Evolutionary conservation across 2,888 invertebrate species (phyloP).

Genomic region (Apotomis betuletana): DNA sequence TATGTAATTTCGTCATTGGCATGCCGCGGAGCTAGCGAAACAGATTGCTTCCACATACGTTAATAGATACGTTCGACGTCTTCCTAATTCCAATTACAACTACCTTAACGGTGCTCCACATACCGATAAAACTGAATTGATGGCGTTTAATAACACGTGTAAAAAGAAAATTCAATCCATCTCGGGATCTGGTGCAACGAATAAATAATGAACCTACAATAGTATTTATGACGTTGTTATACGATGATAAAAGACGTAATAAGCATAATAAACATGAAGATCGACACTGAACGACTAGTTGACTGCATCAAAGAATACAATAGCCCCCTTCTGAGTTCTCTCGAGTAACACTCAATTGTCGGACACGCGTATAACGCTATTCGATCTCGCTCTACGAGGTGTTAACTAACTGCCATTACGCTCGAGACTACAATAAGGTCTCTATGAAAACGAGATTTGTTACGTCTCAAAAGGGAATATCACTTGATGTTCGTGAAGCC

Average conservation of each 20-base stretch:
- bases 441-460: slow-evolving; percentile 58
- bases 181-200: slow-evolving; percentile 57
- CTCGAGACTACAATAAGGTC: slow-evolving; percentile 48
- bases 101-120: slow-evolving; percentile 62
- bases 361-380: slow-evolving; percentile 50
- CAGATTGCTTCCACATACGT: slow-evolving; percentile 54
- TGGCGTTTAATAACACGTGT: slow-evolving; percentile 57
- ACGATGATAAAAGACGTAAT: slow-evolving; percentile 37
- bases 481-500: slow-evolving; percentile 69
- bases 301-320: slow-evolving; percentile 47
- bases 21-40: slow-evolving; percentile 48
- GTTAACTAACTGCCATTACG: slow-evolving; percentile 49
- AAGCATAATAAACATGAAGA: slow-evolving; percentile 34
- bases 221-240: slow-evolving; percentile 15
- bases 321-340: slow-evolving; percentile 44
- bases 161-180: slow-evolving; percentile 60
- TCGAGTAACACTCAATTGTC: slow-evolving; percentile 48
- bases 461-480: slow-evolving; percentile 43
- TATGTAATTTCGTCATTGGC: slow-evolving; percentile 68
- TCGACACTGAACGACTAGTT: slow-evolving; percentile 47
- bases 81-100: slow-evolving; percentile 53
- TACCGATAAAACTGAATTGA: slow-evolving; percentile 62
- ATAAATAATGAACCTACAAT: slow-evolving; percentile 44
- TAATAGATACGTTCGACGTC: slow-evolving; percentile 45
- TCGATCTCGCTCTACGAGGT: slow-evolving; percentile 49